Evolutionary conservation across 2,888 invertebrate genomes (phyloP).

Genomic region (Lepidocyrtoides sp.): DNA sequence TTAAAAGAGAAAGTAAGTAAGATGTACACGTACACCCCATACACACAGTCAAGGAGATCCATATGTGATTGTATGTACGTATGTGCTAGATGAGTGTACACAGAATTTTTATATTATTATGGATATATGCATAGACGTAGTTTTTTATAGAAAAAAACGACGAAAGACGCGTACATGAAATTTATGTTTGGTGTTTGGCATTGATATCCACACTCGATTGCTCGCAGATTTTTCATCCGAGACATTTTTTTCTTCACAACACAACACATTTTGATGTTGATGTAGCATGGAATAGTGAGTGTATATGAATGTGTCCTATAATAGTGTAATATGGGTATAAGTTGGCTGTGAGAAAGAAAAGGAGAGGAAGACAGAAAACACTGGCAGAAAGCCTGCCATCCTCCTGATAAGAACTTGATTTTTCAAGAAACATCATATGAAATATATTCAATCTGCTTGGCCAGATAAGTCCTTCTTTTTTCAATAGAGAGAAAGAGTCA

Average conservation of each 20-base stretch:
- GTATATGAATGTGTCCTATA: background rate
- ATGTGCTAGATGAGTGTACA: background rate
- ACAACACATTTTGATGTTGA: slow-evolving; percentile 69
- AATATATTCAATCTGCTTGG: slow-evolving; percentile 85
- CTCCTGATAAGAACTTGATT: slow-evolving; percentile 85
- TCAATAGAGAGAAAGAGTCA: slow-evolving; percentile 83
- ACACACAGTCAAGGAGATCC: slow-evolving; percentile 56
- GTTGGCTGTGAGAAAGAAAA: slow-evolving; percentile 50
- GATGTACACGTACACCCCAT: too few relatives aligned
- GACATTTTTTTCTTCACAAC: slow-evolving; percentile 84
- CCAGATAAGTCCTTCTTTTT: slow-evolving; percentile 84
- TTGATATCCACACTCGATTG: slow-evolving; percentile 86
- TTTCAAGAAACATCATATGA: slow-evolving; percentile 85
- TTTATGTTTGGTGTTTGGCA: slow-evolving; percentile 85
- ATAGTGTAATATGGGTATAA: slow-evolving; percentile 20
- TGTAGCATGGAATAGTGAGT: background rate
- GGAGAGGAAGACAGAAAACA: slow-evolving; percentile 84
- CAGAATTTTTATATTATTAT: background rate
- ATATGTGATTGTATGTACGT: slow-evolving; percentile 34
- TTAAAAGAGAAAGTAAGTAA: slow-evolving; percentile 72
- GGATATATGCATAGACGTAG: background rate
- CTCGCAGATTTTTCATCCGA: slow-evolving; percentile 85
- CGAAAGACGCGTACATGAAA: slow-evolving; percentile 83
- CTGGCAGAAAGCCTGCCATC: slow-evolving; percentile 85
- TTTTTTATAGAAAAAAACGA: slow-evolving; percentile 41